Conservation (phyloP, 2,888 invertebrate species). For the Myathropa florea region DNA sequence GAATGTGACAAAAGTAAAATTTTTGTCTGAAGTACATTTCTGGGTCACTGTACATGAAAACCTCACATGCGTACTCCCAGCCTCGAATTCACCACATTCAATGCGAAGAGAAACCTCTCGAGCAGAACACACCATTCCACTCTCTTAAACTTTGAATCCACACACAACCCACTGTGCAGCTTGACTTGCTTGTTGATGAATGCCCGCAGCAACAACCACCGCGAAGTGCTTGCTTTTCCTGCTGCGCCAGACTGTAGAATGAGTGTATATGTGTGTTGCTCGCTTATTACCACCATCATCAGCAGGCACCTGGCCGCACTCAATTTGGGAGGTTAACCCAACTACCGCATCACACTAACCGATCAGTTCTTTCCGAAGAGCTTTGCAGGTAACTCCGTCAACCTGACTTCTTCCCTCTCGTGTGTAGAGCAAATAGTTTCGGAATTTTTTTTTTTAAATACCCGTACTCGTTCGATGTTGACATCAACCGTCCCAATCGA, state of each 20-base stretch:
- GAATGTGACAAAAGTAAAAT: too few relatives aligned
- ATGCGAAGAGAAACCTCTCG: not conserved
- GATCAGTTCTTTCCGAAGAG: conserved; percentile 71
- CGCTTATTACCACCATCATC: conserved; percentile 10
- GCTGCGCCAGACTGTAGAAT: conserved; percentile 52
- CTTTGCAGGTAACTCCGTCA: conserved; percentile 65
- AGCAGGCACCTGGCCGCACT: conserved; percentile 43
- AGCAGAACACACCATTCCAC: not conserved
- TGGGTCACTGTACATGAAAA: not conserved
- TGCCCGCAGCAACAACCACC: conserved; percentile 35
- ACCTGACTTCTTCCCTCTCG: conserved; percentile 32
- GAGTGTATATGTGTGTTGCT: not conserved
- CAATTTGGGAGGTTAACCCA: conserved; percentile 65
- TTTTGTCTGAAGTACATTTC: not conserved
- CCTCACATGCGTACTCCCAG: conserved; percentile 24
- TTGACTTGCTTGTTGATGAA: conserved; percentile 47
- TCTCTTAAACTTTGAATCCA: conserved; percentile 28
- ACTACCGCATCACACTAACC: conserved; percentile 61
- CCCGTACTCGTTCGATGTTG: not conserved
- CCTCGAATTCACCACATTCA: not conserved
- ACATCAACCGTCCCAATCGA: not conserved
- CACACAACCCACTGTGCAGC: conserved; percentile 36
- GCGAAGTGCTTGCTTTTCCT: conserved; percentile 49
- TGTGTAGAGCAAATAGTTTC: not conserved
- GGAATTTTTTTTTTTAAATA: not conserved